Percentiles rank a stretch among this genome's conserved stretches.
phyloP scores from a whole-genome alignment of 2,113 vertebrate species.

The Cariama cristata region DNA sequence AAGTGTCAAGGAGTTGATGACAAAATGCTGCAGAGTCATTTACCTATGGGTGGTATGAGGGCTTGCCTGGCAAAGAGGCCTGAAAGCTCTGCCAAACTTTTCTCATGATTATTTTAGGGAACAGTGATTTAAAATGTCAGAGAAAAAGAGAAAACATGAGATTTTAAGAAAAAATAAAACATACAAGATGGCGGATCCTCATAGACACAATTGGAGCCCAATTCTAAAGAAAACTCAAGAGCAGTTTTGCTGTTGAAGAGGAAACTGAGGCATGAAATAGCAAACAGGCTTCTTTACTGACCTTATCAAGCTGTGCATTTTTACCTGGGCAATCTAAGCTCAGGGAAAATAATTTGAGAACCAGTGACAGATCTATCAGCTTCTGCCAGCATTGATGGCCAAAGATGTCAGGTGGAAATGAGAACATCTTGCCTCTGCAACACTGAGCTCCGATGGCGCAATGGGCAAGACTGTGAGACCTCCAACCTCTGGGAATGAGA shows the following conservation, averaged over 20 bases:
- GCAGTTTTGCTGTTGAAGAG: neutral
- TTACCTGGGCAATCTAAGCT: fast-evolving
- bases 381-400: neutral
- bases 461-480: fast-evolving
- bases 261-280: neutral
- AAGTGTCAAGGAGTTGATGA: neutral
- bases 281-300: too few species aligned
- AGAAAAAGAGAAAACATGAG: neutral
- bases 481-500: neutral
- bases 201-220: neutral
- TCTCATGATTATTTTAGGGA: neutral
- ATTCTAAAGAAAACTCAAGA: neutral
- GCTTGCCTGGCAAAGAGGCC: neutral
- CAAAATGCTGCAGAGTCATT: neutral
- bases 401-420: neutral
- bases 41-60: neutral
- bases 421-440: neutral
- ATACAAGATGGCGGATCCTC: neutral
- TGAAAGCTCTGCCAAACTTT: neutral
- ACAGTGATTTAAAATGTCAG: neutral
- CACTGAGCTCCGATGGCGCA: fast-evolving
- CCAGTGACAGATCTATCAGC: neutral
- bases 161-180: neutral
- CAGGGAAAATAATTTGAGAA: neutral
- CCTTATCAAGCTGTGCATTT: neutral